Percentiles rank a stretch among this genome's conserved stretches.
Evolutionary conservation across 2,888 invertebrate species (phyloP).

Genomic region (Trissoscelio sp.): DNA sequence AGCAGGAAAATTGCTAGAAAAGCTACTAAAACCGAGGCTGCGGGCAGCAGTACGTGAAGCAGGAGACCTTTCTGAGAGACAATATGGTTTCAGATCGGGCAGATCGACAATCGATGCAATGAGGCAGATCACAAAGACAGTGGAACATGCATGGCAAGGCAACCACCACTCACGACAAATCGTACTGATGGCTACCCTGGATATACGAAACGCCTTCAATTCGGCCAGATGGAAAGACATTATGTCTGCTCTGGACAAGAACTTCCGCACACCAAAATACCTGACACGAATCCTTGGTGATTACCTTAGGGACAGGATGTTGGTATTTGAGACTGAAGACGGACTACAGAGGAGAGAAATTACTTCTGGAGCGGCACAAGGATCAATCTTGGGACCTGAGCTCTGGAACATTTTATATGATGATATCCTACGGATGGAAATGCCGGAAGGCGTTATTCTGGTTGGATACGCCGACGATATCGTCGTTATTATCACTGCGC

Average conservation of each 20-base stretch:
- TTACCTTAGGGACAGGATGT: neutral
- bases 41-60: no score
- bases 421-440: neutral
- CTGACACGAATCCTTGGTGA: neutral
- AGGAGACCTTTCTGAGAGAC: no score
- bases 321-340: neutral
- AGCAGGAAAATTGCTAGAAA: no score
- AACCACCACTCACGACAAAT: conserved; percentile 46
- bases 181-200: conserved; percentile 47
- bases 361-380: neutral
- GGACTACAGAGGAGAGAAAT: neutral
- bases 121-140: no score
- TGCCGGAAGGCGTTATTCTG: neutral
- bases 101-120: no score
- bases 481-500: neutral
- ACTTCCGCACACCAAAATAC: no score
- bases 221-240: conserved; percentile 48
- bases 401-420: conserved; percentile 1
- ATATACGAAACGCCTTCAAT: neutral
- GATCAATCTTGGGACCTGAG: conserved; percentile 2
- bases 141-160: conserved; percentile 13
- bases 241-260: neutral
- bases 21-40: no score
- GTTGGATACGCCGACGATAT: conserved; percentile 21
- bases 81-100: no score